Evolutionary conservation across 1,140 invertebrate species (phyloP).

Genomic region (Gonioctena quinquepunctata): DNA sequence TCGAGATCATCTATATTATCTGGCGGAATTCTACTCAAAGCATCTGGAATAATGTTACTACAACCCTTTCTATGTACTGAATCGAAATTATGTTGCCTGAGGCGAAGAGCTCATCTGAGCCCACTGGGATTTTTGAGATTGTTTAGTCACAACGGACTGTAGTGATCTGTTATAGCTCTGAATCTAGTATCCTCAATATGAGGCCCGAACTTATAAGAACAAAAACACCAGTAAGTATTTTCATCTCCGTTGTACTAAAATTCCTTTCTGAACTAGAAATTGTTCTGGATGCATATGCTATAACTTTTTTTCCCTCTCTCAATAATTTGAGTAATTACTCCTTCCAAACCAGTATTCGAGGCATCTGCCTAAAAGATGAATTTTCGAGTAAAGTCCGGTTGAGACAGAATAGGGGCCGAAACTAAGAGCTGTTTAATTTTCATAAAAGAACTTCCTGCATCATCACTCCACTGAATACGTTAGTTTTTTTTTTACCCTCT

Average conservation of each 20-base stretch:
- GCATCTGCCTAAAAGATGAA: constrained; percentile 18
- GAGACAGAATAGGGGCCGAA: constrained; percentile 27
- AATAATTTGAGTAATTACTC: constrained; percentile 22
- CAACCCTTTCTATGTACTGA: constrained; percentile 7
- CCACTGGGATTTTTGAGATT: too few species aligned
- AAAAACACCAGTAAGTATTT: too few species aligned
- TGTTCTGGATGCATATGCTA: neutral
- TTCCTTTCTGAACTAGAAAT: too few species aligned
- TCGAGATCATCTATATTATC: neutral
- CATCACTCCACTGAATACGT: constrained; percentile 25
- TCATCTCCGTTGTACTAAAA: too few species aligned
- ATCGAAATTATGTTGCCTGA: constrained; percentile 12
- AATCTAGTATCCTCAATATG: too few species aligned
- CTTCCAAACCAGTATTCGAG: constrained; percentile 18
- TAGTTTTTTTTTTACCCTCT: constrained; percentile 34
- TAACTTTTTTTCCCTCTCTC: neutral
- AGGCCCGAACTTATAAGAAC: too few species aligned
- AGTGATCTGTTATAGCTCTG: too few species aligned
- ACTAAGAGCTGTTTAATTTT: too few species aligned
- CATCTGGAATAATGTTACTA: constrained; percentile 16
- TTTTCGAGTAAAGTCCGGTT: constrained; percentile 26
- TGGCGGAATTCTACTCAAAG: constrained; percentile 24
- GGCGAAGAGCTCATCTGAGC: constrained; percentile 3
- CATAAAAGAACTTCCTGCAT: constrained; percentile 19
- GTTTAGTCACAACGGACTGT: too few species aligned